These are phyloP conservation scores for Semnornis frantzii DNA, from an alignment of 2,113 vertebrate species.

Conservation along the genomic window DNA sequence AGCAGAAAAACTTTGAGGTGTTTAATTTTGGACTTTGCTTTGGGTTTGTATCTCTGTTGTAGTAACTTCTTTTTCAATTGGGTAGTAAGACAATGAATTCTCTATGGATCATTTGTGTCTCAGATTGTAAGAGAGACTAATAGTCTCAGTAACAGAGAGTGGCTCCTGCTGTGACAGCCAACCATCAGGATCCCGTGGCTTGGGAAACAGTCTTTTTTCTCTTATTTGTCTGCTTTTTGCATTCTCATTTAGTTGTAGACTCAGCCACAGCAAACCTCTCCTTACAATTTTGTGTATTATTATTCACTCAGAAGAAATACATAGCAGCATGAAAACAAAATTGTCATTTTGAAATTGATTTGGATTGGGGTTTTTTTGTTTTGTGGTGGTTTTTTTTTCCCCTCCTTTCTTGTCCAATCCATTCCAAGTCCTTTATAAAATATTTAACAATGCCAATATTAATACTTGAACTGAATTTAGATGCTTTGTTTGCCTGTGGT, in stretches of 20 bases:
- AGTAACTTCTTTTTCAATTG: not conserved
- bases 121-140: not conserved
- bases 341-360: not conserved
- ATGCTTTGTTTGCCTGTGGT: not conserved
- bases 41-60: not conserved
- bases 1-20: not conserved
- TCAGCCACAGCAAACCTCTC: not conserved
- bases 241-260: not conserved
- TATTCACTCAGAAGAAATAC: not conserved
- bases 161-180: slow-evolving; percentile 26
- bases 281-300: not conserved
- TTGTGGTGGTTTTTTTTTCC: too few species aligned
- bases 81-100: not conserved
- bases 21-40: not conserved
- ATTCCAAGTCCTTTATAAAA: not conserved
- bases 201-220: not conserved
- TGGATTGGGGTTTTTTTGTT: not conserved
- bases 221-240: not conserved
- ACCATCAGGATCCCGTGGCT: not conserved
- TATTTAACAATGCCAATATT: not conserved
- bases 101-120: slow-evolving; percentile 24
- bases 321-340: not conserved
- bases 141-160: not conserved
- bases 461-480: not conserved
- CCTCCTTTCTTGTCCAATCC: not conserved